These are phyloP conservation scores for Linnaemya tessellans DNA, from an alignment of 2,888 invertebrate species.

Conservation along the genomic window DNA sequence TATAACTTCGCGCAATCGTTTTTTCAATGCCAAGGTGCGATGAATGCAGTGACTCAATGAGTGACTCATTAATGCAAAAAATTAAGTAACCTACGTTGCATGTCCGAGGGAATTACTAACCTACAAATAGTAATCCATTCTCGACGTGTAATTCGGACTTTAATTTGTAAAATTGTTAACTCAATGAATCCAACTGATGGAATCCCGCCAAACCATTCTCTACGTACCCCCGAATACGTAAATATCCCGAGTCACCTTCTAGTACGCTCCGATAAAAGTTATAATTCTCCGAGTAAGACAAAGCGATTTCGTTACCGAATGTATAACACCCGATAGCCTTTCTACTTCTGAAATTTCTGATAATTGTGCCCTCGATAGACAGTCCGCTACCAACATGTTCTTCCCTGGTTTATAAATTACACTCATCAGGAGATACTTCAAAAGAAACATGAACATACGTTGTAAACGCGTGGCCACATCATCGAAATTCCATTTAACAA, in stretches of 20 bases:
- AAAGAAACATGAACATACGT: conserved; percentile 2
- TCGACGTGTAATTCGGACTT: conserved; percentile 1
- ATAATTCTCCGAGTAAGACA: background rate
- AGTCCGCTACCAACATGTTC: too few species aligned
- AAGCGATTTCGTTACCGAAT: background rate
- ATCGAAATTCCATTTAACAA: background rate
- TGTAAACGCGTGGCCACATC: background rate
- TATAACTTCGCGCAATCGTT: background rate
- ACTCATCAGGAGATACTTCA: background rate
- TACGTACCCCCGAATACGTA: background rate
- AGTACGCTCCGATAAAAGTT: background rate
- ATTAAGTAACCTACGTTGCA: background rate
- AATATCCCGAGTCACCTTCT: background rate
- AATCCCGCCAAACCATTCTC: conserved; percentile 7
- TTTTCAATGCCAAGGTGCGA: too few species aligned
- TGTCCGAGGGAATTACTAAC: too few species aligned
- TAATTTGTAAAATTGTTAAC: background rate
- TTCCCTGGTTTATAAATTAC: too few species aligned
- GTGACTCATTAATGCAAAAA: conserved; percentile 66
- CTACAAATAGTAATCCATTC: background rate
- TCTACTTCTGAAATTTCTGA: background rate
- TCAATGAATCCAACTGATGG: background rate
- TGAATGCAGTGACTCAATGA: too few species aligned
- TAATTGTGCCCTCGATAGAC: background rate
- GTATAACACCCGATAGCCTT: conserved; percentile 5